phyloP scores from a whole-genome alignment of 2,797 vertebrate genomes.

The Phoxinus dragarum region DNA sequence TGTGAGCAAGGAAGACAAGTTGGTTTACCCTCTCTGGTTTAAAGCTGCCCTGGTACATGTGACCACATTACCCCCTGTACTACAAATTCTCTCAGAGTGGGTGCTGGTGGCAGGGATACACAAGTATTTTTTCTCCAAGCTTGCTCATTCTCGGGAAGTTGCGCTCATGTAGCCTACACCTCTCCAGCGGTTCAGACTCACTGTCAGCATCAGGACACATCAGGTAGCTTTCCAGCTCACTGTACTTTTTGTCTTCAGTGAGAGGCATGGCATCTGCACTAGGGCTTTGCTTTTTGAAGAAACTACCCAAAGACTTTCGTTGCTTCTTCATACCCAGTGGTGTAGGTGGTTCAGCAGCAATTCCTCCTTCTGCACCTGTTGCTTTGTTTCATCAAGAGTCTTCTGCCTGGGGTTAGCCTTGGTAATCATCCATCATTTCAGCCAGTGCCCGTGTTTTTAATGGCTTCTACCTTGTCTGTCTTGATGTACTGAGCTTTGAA shows the following conservation, averaged over 20 bases:
- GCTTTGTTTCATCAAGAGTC: not conserved
- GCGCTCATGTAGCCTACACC: not conserved
- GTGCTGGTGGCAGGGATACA: conserved; percentile 1
- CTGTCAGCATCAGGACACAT: not conserved
- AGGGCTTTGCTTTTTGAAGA: conserved; percentile 30
- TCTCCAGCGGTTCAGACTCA: conserved; percentile 21
- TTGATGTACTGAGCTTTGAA: conserved; percentile 15
- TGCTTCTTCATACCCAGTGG: conserved; percentile 11
- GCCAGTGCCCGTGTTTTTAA: not conserved
- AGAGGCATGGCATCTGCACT: conserved; percentile 11
- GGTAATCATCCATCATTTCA: conserved; percentile 11
- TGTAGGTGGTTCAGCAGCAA: not conserved
- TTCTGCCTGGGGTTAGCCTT: conserved; percentile 14
- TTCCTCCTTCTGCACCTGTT: conserved; percentile 2
- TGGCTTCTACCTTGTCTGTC: not conserved
- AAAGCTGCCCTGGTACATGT: no score
- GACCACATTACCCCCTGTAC: no score
- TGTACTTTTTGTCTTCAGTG: conserved; percentile 16
- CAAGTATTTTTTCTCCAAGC: conserved; percentile 11
- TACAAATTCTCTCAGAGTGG: not conserved
- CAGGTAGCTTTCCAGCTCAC: conserved; percentile 33
- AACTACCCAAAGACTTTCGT: conserved; percentile 10
- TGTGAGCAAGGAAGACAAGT: no score
- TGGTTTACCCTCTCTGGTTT: no score
- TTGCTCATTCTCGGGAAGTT: not conserved